Evolutionary conservation across 2,888 invertebrate genomes (phyloP).

Genomic region (Sphaeridia pumilis): DNA sequence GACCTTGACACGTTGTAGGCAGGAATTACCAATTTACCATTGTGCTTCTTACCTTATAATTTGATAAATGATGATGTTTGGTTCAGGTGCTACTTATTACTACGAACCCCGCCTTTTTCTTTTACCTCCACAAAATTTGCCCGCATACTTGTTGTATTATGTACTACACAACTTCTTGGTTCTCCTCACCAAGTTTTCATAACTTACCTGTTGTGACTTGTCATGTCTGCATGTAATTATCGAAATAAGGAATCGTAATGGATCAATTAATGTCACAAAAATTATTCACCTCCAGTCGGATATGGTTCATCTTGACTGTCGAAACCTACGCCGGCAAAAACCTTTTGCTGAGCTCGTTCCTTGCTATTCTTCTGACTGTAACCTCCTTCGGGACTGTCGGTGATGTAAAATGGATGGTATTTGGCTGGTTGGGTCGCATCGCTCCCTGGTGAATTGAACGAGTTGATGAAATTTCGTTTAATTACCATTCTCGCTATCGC

Average conservation of each 20-base stretch:
- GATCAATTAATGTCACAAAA: not conserved
- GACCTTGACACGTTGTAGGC: too few species aligned
- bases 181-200: too few species aligned
- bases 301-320: constrained; percentile 64
- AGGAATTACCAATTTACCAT: too few species aligned
- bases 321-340: constrained; percentile 69
- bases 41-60: too few species aligned
- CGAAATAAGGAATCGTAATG: not conserved
- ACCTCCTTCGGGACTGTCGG: constrained; percentile 73
- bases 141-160: too few species aligned
- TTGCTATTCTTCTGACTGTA: constrained; percentile 62
- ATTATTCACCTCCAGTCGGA: constrained; percentile 58
- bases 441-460: constrained; percentile 42
- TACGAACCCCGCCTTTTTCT: too few species aligned
- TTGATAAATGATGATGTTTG: too few species aligned
- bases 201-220: too few species aligned
- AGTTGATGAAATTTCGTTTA: not conserved
- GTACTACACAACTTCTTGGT: too few species aligned
- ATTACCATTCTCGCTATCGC: not conserved
- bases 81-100: too few species aligned
- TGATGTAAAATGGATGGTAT: constrained; percentile 88
- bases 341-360: constrained; percentile 56
- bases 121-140: too few species aligned
- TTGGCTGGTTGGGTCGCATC: constrained; percentile 66
- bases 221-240: too few species aligned